These are phyloP conservation scores for Sceloporus tristichus DNA, from an alignment of 2,113 vertebrate genomes.

Conservation along the genomic window DNA sequence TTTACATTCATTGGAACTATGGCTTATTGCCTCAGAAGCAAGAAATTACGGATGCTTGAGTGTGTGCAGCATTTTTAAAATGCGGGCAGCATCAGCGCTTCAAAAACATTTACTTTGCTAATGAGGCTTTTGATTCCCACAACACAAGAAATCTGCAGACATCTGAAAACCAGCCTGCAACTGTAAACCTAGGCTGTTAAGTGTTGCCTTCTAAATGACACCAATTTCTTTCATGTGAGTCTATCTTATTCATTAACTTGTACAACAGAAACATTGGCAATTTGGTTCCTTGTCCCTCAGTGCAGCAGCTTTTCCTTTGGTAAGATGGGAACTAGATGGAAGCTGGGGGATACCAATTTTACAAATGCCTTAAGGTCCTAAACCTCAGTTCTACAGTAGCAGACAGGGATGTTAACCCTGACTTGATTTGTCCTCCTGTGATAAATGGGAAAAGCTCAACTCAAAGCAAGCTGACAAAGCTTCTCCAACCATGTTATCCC, in stretches of 20 bases:
- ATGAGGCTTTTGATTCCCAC: slow-evolving; percentile 2
- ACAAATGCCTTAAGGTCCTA: too few species aligned
- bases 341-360: too few species aligned
- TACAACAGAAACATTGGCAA: neutral
- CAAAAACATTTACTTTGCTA: slow-evolving; percentile 41
- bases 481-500: too few species aligned
- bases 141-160: slow-evolving; percentile 42
- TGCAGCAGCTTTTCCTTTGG: neutral
- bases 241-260: neutral
- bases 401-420: too few species aligned
- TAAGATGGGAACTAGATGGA: neutral
- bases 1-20: slow-evolving; percentile 55
- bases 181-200: slow-evolving; percentile 24
- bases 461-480: too few species aligned
- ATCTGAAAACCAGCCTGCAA: slow-evolving; percentile 51
- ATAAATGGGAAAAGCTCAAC: too few species aligned
- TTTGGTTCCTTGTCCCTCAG: neutral
- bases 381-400: too few species aligned
- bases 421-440: too few species aligned
- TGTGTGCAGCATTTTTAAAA: slow-evolving; percentile 52
- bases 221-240: neutral
- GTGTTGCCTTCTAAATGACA: slow-evolving; percentile 4
- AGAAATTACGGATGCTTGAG: slow-evolving; percentile 59
- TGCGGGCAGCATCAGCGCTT: slow-evolving; percentile 45
- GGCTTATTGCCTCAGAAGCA: slow-evolving; percentile 38